Evolutionary conservation across 92 coral and sea anemone species (phyloP).

Genomic region (Porites rus): DNA sequence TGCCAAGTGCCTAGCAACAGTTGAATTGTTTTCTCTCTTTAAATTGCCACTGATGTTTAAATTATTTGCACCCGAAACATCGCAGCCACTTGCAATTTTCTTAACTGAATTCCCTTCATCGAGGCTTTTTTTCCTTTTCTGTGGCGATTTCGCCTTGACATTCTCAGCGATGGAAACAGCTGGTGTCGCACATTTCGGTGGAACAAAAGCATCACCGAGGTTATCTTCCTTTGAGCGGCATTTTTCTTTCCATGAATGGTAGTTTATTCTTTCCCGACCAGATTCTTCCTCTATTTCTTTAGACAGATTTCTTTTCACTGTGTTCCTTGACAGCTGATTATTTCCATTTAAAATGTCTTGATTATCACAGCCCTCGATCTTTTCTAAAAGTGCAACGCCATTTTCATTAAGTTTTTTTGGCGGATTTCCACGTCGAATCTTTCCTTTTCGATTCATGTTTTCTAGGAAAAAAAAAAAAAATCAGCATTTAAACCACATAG

Average conservation of each 20-base stretch:
- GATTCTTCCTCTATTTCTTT: slow-evolving; percentile 40
- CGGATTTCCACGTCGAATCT: slow-evolving; percentile 14
- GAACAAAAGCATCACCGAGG: slow-evolving; percentile 55
- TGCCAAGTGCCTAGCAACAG: slow-evolving; percentile 73
- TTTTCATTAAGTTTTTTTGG: slow-evolving; percentile 31
- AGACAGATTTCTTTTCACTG: slow-evolving; percentile 41
- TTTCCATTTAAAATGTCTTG: slow-evolving; percentile 31
- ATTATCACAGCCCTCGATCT: slow-evolving; percentile 25
- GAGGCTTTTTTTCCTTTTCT: slow-evolving; percentile 38
- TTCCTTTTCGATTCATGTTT: slow-evolving; percentile 45
- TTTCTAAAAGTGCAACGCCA: neutral
- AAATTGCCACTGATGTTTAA: neutral
- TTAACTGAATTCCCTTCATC: slow-evolving; percentile 35
- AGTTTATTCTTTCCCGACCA: slow-evolving; percentile 12
- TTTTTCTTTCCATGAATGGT: slow-evolving; percentile 25
- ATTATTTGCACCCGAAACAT: slow-evolving; percentile 9
- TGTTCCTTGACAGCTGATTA: slow-evolving; percentile 25
- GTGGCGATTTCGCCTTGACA: slow-evolving; percentile 56
- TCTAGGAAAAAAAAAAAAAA: slow-evolving; percentile 10
- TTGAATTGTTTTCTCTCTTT: neutral
- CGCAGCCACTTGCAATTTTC: neutral
- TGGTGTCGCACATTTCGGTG: slow-evolving; percentile 71
- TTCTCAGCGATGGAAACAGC: slow-evolving; percentile 40
- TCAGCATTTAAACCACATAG: neutral
- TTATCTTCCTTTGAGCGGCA: slow-evolving; percentile 2